These are phyloP conservation scores for Conus canariensis DNA, from an alignment of 2,888 invertebrate genomes.

Conservation along the genomic window DNA sequence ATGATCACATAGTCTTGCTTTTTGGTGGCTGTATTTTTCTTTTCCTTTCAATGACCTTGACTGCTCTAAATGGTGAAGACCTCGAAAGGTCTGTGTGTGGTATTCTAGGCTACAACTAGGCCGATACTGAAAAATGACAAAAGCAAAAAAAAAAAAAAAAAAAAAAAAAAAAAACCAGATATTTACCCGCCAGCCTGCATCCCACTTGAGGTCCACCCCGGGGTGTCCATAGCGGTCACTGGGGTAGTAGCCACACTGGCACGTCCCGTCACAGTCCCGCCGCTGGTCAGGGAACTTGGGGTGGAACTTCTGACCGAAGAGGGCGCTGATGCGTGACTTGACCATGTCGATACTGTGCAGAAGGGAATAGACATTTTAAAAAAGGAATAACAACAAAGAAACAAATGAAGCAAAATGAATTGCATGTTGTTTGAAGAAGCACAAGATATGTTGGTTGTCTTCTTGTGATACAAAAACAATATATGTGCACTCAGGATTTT, in stretches of 20 bases:
- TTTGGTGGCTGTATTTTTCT: no score
- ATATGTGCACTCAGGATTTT: no score
- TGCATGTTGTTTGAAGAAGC: background rate
- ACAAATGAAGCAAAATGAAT: background rate
- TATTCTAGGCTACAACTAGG: background rate
- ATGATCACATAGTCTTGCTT: no score
- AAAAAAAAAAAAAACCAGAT: background rate
- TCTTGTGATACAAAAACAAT: no score
- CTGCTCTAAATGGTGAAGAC: background rate
- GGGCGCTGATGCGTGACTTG: slow-evolving; percentile 44
- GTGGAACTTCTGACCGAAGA: slow-evolving; percentile 60
- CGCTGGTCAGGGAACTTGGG: slow-evolving; percentile 55
- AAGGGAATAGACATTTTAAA: background rate
- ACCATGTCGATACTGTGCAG: slow-evolving; percentile 39
- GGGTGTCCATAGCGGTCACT: slow-evolving; percentile 43
- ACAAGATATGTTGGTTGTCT: no score
- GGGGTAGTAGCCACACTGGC: slow-evolving; percentile 55
- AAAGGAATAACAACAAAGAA: background rate
- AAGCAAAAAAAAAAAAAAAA: background rate
- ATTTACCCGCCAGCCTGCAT: slow-evolving; percentile 34
- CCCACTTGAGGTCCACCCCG: slow-evolving; percentile 46
- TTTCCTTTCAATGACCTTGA: no score
- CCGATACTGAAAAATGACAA: no score
- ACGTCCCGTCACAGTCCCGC: slow-evolving; percentile 46
- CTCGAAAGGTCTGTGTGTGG: background rate